phyloP scores from a whole-genome alignment of 2,797 vertebrate genomes.

The Sarcophilus harrisii region DNA sequence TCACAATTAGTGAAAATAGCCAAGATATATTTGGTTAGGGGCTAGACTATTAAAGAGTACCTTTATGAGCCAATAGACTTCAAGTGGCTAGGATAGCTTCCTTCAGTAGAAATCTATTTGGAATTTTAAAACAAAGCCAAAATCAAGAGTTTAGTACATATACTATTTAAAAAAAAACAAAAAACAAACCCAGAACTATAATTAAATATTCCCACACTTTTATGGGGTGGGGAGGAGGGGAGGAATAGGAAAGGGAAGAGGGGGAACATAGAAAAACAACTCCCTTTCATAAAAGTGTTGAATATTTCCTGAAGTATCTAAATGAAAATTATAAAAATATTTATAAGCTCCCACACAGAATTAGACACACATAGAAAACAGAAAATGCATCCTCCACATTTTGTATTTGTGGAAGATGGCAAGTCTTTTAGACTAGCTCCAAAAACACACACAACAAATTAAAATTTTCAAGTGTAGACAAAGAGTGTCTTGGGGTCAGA shows the following conservation, averaged over 20 bases:
- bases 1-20: neutral
- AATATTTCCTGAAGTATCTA: conserved; percentile 67
- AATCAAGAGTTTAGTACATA: neutral
- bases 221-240: conserved; percentile 48
- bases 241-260: neutral
- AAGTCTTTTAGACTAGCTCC: conserved; percentile 47
- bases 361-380: conserved; percentile 72
- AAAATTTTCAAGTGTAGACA: conserved; percentile 39
- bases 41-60: neutral
- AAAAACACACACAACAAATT: neutral
- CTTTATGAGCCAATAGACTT: neutral
- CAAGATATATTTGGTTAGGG: neutral
- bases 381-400: neutral
- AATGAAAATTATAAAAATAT: conserved; percentile 75
- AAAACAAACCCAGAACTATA: neutral
- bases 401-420: conserved; percentile 50
- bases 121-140: neutral
- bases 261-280: conserved; percentile 71
- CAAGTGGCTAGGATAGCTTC: neutral
- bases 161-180: conserved; percentile 31
- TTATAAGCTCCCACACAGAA: conserved; percentile 20
- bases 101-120: neutral
- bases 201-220: conserved; percentile 56
- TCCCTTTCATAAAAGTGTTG: conserved; percentile 65
- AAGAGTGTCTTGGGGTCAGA: neutral